These are phyloP conservation scores for Sparus aurata DNA, from an alignment of 2,797 vertebrate genomes.

Conservation along the genomic window DNA sequence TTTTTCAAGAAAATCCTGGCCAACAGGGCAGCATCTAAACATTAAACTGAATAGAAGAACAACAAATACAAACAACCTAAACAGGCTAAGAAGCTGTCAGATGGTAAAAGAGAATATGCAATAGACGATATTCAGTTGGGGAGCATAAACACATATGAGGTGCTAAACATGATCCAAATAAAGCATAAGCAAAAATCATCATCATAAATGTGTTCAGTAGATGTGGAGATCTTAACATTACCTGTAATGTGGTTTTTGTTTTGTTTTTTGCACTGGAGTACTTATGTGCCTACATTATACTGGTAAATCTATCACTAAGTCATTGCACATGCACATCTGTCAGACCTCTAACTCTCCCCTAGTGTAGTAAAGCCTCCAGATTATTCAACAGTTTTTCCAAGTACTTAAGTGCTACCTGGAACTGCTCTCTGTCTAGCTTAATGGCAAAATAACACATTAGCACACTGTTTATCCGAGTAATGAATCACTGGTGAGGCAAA, in stretches of 20 bases:
- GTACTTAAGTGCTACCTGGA: constrained; percentile 33
- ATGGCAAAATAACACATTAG: constrained; percentile 53
- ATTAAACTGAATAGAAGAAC: too few relatives aligned
- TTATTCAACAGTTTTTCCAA: constrained; percentile 24
- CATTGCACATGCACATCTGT: background rate
- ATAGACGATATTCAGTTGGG: background rate
- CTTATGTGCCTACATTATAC: too few relatives aligned
- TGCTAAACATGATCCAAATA: background rate
- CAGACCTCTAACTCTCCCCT: background rate
- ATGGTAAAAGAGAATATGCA: too few relatives aligned
- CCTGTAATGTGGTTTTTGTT: too few relatives aligned
- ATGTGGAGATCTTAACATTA: background rate
- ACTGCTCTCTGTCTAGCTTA: constrained; percentile 19
- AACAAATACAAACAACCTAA: too few relatives aligned
- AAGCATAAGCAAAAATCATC: background rate
- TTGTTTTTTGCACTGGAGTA: too few relatives aligned
- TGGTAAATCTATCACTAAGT: background rate
- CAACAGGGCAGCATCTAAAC: too few relatives aligned
- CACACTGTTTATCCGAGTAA: constrained; percentile 50
- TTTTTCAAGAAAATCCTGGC: too few relatives aligned
- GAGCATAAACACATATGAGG: background rate
- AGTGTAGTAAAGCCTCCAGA: constrained; percentile 9
- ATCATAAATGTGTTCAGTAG: background rate
- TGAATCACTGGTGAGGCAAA: constrained; percentile 47
- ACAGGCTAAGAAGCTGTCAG: too few relatives aligned